Percentiles rank a stretch among this genome's conserved stretches.
Conservation (phyloP, 1,140 invertebrate genomes). For the Magallana angulata region DNA sequence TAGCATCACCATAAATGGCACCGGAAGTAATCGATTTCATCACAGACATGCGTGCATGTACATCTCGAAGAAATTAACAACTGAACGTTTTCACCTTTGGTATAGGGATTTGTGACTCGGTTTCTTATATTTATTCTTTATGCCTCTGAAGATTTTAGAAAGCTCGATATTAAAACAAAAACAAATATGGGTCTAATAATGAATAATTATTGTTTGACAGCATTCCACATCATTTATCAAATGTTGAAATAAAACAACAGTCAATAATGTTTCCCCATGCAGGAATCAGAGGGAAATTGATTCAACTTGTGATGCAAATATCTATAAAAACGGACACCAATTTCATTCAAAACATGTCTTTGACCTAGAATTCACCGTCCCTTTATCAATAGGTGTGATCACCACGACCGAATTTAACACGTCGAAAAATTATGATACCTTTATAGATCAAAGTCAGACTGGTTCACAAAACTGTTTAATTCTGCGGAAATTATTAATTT, state of each 20-base stretch:
- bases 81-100: no score
- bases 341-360: background rate
- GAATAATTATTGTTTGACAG: no score
- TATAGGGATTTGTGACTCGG: no score
- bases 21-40: slow-evolving; percentile 16
- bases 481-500: background rate
- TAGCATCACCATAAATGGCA: background rate
- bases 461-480: background rate
- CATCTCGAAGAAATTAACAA: no score
- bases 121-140: no score
- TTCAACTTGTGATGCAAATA: background rate
- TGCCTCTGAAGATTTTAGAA: no score
- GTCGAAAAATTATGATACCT: background rate
- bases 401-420: background rate
- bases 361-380: background rate
- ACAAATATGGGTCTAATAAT: no score
- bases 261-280: no score
- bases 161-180: no score
- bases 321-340: background rate
- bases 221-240: no score
- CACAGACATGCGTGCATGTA: slow-evolving; percentile 14
- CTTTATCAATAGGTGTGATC: background rate
- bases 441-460: background rate
- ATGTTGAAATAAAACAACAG: no score
- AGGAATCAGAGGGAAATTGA: background rate